Conservation (phyloP, 2,113 vertebrate species). For the Macroglossus sobrinus region DNA sequence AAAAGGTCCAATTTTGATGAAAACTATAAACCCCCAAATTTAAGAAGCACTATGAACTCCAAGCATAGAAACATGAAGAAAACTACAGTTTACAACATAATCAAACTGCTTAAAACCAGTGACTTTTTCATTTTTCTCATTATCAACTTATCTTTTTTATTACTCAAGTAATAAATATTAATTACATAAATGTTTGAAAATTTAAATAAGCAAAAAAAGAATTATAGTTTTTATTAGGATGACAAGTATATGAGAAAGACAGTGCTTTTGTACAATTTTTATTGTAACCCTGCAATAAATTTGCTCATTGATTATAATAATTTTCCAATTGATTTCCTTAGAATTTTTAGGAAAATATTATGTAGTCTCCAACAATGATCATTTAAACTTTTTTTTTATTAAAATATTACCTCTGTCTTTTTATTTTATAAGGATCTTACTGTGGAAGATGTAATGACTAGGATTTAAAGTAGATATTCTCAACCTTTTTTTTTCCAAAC, state of each 20-base stretch:
- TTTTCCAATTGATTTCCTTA: neutral
- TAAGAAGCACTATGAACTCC: neutral
- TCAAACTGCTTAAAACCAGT: neutral
- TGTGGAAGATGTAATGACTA: neutral
- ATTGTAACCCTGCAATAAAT: neutral
- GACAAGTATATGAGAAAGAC: neutral
- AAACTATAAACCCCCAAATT: neutral
- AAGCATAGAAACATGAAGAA: neutral
- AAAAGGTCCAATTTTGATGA: neutral
- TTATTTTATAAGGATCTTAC: neutral
- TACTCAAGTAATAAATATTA: neutral
- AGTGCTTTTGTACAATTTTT: neutral
- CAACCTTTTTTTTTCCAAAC: neutral
- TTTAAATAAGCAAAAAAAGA: neutral
- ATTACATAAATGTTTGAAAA: neutral
- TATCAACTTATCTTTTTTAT: neutral
- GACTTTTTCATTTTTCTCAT: neutral
- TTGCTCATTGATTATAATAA: neutral
- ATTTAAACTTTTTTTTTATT: neutral
- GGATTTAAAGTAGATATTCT: neutral
- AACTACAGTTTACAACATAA: neutral
- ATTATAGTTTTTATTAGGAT: neutral
- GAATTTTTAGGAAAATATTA: neutral
- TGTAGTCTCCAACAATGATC: neutral
- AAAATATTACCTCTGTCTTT: neutral